phyloP scores from a whole-genome alignment of 2,113 vertebrate genomes.

The Microtus oregoni region DNA sequence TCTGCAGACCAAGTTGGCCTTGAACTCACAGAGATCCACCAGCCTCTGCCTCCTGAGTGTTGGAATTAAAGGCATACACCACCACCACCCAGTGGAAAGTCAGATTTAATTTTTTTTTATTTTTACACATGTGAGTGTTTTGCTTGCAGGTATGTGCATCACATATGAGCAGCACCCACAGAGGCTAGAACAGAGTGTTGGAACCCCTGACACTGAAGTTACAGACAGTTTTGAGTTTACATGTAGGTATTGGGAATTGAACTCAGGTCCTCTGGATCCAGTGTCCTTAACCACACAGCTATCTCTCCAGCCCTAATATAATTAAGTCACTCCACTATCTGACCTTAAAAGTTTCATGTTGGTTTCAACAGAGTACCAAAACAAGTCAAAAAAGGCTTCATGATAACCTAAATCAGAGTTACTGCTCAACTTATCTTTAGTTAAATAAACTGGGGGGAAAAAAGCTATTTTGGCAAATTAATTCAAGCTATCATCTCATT shows the following conservation, averaged over 20 bases:
- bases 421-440: neutral
- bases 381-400: neutral
- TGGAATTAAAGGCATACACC: neutral
- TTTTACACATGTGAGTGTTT: neutral
- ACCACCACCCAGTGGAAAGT: neutral
- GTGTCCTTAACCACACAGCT: neutral
- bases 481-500: slow-evolving; percentile 8
- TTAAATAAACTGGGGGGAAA: neutral
- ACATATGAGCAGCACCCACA: neutral
- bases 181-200: neutral
- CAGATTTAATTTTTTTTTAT: neutral
- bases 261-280: neutral
- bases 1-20: neutral
- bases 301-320: neutral
- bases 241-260: neutral
- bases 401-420: neutral
- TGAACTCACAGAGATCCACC: neutral
- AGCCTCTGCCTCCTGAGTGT: neutral
- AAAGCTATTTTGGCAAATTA: slow-evolving; percentile 25
- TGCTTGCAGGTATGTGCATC: neutral
- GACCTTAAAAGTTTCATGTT: slow-evolving; percentile 29
- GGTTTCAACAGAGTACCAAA: neutral
- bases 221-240: neutral
- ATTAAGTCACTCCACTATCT: slow-evolving; percentile 16
- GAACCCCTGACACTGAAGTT: neutral